Base-by-base conservation (phyloP, 2,113 vertebrate species). In the Phrynocephalus versicolor region DNA sequence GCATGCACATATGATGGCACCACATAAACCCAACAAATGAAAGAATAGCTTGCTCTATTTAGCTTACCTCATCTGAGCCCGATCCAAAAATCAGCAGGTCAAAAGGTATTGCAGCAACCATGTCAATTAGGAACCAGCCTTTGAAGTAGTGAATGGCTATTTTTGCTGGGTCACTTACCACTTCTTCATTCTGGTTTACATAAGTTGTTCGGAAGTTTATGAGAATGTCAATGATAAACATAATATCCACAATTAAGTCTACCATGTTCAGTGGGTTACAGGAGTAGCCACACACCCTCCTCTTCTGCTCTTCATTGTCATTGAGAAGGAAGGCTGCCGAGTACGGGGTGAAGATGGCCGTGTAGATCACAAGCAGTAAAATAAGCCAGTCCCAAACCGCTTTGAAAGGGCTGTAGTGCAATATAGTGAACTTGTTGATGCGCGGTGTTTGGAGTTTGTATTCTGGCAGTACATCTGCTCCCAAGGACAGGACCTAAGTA, bases 81-180 rank as follows among this genome's bases (percentile, higher is more conserved):
- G 99, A 99, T 95, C 99, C 98, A 95, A 99, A 99, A 95, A 99
- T 99, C 87, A 99, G 98, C 91, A 99, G 97, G 96, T 99, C 99
- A 93, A 99, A 99, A 79, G 99, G 99, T 93, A 99, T 99, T 82
- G 99, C 99, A n/a, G 99, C 99, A 88, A 99, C 99, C 98, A 99
- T 99, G 96, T 99, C 99, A 95, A 99, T 99, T 93, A 99, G 98
- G 96, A 99, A 99, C 99, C 99, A 99, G 96, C 99, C 99, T 97
- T 99, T 99, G 96, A 99, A 99, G 95, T 99, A 99, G 95, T 99
- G 99, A 94, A 99, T 98, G 82, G 98, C 99, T 94, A 99, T 99
- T 96, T 97, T 99, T 87, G 97, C 98, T 14, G 99, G 98, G 88
- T 99, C 97, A 95, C 99, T 99, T 94, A 99, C 99, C 95, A 99